phyloP scores from a whole-genome alignment of 2,888 invertebrate genomes.

The Acholoe squamosa region DNA sequence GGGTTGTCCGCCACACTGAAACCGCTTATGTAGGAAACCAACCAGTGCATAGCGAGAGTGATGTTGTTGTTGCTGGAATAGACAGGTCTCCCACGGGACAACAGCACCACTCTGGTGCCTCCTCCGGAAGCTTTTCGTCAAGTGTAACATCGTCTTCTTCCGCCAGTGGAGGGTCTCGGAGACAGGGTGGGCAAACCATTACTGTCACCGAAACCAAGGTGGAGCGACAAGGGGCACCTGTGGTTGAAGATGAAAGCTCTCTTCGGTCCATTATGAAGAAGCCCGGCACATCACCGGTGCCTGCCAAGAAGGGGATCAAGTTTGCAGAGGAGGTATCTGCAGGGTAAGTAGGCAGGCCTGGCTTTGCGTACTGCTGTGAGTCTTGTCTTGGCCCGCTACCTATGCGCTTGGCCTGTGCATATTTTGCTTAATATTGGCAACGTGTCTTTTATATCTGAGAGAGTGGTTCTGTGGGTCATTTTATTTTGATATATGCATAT shows the following conservation, averaged over 20 bases:
- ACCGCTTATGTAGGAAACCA: slow-evolving; percentile 60
- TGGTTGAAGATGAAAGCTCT: slow-evolving; percentile 29
- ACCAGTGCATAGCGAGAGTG: slow-evolving; percentile 53
- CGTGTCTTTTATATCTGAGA: too few relatives aligned
- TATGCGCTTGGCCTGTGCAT: not conserved
- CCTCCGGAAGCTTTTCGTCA: slow-evolving; percentile 33
- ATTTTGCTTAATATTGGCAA: too few relatives aligned
- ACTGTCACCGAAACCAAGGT: slow-evolving; percentile 61
- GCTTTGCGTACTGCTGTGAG: not conserved
- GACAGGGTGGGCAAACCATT: slow-evolving; percentile 32
- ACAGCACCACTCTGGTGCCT: not conserved
- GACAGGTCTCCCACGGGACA: not conserved
- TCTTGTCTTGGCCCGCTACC: not conserved
- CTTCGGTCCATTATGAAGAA: slow-evolving; percentile 81
- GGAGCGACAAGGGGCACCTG: not conserved
- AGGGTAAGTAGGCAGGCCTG: slow-evolving; percentile 66
- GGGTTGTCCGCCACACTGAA: slow-evolving; percentile 47
- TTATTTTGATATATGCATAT: too few relatives aligned
- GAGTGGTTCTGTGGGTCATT: too few relatives aligned
- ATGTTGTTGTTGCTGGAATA: slow-evolving; percentile 35
- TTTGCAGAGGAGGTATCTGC: slow-evolving; percentile 77
- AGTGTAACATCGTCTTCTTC: slow-evolving; percentile 3
- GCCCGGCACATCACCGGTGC: slow-evolving; percentile 66
- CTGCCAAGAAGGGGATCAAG: slow-evolving; percentile 78
- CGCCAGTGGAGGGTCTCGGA: not conserved